A percentile compares a stretch with the other conserved stretches of the same genome.
These are phyloP conservation scores for Ischnus inquisitorius DNA, from an alignment of 2,888 invertebrate genomes.

Conservation along the genomic window DNA sequence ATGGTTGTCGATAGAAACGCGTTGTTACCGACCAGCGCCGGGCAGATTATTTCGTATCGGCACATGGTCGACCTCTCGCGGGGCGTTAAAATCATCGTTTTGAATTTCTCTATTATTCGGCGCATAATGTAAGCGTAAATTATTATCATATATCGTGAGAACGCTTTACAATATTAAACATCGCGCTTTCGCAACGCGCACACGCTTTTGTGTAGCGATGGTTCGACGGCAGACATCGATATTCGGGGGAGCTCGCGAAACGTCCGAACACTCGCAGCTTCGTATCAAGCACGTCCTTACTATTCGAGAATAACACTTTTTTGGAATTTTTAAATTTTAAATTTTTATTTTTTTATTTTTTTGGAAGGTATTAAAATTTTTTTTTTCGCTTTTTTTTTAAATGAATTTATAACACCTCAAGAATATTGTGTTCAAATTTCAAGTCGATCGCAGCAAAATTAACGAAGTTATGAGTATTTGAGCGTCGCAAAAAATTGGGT, in stretches of 20 bases:
- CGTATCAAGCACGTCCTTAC: too few relatives aligned
- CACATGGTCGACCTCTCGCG: constrained; percentile 45
- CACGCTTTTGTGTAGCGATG: background rate
- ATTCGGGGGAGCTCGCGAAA: too few relatives aligned
- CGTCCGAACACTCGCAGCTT: too few relatives aligned
- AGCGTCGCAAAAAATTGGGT: too few relatives aligned
- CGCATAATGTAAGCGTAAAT: constrained; percentile 42
- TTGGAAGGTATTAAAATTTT: too few relatives aligned
- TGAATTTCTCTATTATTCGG: constrained; percentile 63
- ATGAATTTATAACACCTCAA: too few relatives aligned
- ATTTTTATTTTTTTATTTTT: too few relatives aligned
- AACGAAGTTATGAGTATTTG: too few relatives aligned
- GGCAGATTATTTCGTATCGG: constrained; percentile 32
- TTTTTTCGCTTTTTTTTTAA: too few relatives aligned
- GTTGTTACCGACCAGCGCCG: constrained; percentile 25
- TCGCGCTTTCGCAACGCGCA: constrained; percentile 33
- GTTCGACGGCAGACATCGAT: background rate
- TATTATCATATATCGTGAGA: constrained; percentile 56
- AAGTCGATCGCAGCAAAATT: too few relatives aligned
- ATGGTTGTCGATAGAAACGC: constrained; percentile 66
- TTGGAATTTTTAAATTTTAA: background rate
- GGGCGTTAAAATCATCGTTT: constrained; percentile 62
- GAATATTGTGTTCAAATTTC: too few relatives aligned
- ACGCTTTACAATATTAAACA: constrained; percentile 51
- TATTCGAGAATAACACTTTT: too few relatives aligned